phyloP scores from a whole-genome alignment of 1,140 invertebrate species.

The Notospermus geniculatus region DNA sequence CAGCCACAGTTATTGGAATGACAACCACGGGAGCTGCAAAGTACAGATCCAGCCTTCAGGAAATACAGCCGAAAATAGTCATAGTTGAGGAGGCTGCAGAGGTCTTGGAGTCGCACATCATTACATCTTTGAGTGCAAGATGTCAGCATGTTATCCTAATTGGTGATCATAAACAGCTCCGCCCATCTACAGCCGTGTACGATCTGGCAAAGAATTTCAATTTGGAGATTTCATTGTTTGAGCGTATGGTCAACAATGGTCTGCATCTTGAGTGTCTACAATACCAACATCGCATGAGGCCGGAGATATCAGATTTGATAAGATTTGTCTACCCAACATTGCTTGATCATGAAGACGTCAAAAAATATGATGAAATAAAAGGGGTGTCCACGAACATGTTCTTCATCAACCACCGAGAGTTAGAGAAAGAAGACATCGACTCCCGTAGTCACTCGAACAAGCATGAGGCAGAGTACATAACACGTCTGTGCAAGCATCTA shows the following conservation, averaged over 20 bases:
- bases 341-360: constrained; percentile 30
- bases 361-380: constrained; percentile 20
- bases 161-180: constrained; percentile 64
- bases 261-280: constrained; percentile 34
- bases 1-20: constrained; percentile 62
- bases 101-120: constrained; percentile 64
- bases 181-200: constrained; percentile 48
- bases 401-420: constrained; percentile 37
- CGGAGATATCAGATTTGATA: constrained; percentile 43
- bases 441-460: constrained; percentile 32
- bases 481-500: constrained; percentile 32
- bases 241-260: constrained; percentile 37
- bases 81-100: constrained; percentile 85
- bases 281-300: constrained; percentile 52
- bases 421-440: constrained; percentile 30
- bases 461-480: constrained; percentile 31
- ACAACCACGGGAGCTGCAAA: constrained; percentile 76
- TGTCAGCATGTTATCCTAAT: constrained; percentile 58
- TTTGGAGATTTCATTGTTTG: constrained; percentile 46
- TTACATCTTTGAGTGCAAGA: constrained; percentile 17
- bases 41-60: constrained; percentile 61
- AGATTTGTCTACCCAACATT: constrained; percentile 44
- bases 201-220: constrained; percentile 35
- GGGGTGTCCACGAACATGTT: constrained; percentile 27
- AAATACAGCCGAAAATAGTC: constrained; percentile 64